Conservation (phyloP, 1,140 invertebrate genomes). For the Pogonognathellus flavescens region DNA sequence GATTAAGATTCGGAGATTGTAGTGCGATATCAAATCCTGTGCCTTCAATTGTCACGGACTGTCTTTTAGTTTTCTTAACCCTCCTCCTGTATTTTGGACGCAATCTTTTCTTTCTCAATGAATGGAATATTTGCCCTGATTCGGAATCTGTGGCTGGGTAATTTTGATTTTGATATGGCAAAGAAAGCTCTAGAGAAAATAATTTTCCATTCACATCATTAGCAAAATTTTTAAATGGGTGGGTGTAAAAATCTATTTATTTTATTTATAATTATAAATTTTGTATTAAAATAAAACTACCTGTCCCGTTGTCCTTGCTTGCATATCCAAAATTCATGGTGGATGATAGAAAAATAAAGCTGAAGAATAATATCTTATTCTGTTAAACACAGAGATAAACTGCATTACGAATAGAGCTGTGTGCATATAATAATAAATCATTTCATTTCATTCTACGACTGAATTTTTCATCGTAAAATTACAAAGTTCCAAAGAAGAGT, state of each 20-base stretch:
- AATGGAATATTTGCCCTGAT: not conserved
- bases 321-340: not conserved
- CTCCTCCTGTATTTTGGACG: conserved; percentile 16
- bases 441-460: too few relatives aligned
- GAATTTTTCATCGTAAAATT: too few relatives aligned
- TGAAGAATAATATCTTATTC: conserved; percentile 6
- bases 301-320: not conserved
- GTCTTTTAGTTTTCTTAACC: conserved; percentile 4
- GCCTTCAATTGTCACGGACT: conserved; percentile 32
- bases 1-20: conserved; percentile 10
- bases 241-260: not conserved
- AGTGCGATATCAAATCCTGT: conserved; percentile 20
- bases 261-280: not conserved
- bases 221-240: too few relatives aligned
- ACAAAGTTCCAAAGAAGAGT: too few relatives aligned
- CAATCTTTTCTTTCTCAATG: not conserved
- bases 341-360: conserved; percentile 2
- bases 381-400: not conserved
- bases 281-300: conserved; percentile 2
- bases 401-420: not conserved
- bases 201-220: not conserved
- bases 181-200: conserved; percentile 21
- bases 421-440: too few relatives aligned
- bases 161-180: conserved; percentile 23
- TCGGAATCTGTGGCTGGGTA: not conserved